Conservation (phyloP, 2,888 invertebrate species). For the Cheiracanthium punctorium region DNA sequence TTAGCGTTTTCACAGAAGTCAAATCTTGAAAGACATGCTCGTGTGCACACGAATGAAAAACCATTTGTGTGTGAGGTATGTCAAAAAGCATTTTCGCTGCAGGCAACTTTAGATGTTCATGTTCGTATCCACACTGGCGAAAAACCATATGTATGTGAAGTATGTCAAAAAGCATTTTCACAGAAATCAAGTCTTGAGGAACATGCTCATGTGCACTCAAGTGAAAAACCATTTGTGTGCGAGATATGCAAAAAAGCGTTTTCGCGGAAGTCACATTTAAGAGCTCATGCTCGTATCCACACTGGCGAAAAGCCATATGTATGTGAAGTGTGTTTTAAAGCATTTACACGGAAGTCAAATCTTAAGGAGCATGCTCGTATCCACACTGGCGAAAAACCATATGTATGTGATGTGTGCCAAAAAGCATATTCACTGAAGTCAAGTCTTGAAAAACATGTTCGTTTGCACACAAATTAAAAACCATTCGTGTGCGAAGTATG, state of each 20-base stretch:
- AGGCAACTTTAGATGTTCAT: too few species aligned
- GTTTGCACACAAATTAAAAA: not conserved
- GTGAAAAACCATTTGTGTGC: too few species aligned
- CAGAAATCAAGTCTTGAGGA: too few species aligned
- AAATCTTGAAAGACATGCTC: too few species aligned
- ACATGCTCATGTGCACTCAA: too few species aligned
- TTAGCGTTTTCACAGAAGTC: too few species aligned
- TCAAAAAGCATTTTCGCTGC: too few species aligned
- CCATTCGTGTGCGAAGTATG: not conserved
- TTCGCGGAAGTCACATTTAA: not conserved
- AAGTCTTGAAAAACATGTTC: not conserved
- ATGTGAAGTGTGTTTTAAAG: not conserved
- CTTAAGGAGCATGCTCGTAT: not conserved
- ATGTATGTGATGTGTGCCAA: not conserved
- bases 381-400: not conserved
- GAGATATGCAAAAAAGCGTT: not conserved
- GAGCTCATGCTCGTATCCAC: not conserved
- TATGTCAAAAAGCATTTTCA: too few species aligned
- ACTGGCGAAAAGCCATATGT: not conserved
- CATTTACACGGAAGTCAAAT: not conserved
- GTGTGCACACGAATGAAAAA: too few species aligned
- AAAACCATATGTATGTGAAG: too few species aligned
- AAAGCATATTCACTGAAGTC: not conserved
- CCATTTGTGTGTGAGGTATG: too few species aligned
- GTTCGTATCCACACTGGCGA: too few species aligned